Conservation (phyloP, 2,888 invertebrate species). For the Heterodera filipjevi region DNA sequence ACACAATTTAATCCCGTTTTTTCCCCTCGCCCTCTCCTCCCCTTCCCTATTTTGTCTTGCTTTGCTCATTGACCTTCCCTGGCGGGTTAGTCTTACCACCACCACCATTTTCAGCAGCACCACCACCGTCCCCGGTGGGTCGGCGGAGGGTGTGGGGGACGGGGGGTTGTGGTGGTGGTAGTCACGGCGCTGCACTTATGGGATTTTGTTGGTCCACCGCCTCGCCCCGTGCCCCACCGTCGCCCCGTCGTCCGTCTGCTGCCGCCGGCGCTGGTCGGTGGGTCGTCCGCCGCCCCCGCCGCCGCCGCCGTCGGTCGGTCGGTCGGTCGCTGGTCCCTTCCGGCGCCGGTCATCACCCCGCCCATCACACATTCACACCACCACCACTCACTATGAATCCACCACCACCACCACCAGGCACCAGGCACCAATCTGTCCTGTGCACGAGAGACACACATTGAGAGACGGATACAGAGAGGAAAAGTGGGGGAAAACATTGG, state of each 20-base stretch:
- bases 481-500: background rate
- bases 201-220: background rate
- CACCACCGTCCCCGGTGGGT: background rate
- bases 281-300: background rate
- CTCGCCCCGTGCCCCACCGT: background rate
- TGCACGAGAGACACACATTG: no score
- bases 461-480: background rate
- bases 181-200: slow-evolving; percentile 12
- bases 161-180: background rate
- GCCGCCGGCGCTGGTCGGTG: background rate
- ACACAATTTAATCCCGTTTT: background rate
- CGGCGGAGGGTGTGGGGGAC: no score
- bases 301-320: background rate
- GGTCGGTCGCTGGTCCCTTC: background rate
- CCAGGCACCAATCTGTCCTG: background rate
- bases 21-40: background rate
- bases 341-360: background rate
- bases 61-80: background rate
- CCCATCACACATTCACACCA: background rate
- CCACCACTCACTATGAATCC: background rate
- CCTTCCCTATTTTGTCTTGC: background rate
- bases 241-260: background rate
- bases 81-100: background rate
- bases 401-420: background rate
- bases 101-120: background rate